Evolutionary conservation across 2,888 invertebrate species (phyloP), one percentile per base, ranked within the genome.

Genomic region (Orchesella flavescens): DNA sequence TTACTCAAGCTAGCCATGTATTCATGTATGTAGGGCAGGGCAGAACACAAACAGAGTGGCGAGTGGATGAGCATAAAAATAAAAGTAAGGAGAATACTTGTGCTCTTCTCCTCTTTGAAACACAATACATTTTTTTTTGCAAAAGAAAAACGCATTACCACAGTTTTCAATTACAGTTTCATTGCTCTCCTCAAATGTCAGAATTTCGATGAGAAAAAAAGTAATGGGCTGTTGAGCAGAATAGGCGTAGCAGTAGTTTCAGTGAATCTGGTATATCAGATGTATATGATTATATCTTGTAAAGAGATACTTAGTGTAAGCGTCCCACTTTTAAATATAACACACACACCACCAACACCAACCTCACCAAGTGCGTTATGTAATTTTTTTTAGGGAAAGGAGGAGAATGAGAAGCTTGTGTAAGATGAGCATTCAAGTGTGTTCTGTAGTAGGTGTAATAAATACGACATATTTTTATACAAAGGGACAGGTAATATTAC

Each of bases 141-240:
- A 59, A 59, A n/a, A 72, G 61, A 76, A 76, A 76, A 76, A 76
- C 68, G 63, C 65, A 72, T 65, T 72, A 72, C 65, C 72, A 72
- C 72, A 55, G 79, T 79, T 79, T 79, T 79, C 79, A 79, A 79
- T 79, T 79, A 79, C 66, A 61, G 7, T 72, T 79, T 79, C 72
- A 79, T 79, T 72, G 72, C 72, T 72, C 72, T 63, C 77, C 72
- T 72, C 72, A 72, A 72, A 72, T 72, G 78, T 78, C 78, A 78
- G 78, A 61, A 71, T 78, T 69, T 78, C 78, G 61, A 71, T 72
- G 79, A 79, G 63, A 72, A 79, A 79, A 71, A 77, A 79, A 79
- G 71, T 79, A 72, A 79, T 79, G 79, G 79, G 66, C 53, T 79
- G 55, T 79, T 65, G 78, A 73, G 23, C 46, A 73, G 59, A 43